Conservation (phyloP, 2,797 vertebrate genomes). For the Malurus leucopterus region DNA sequence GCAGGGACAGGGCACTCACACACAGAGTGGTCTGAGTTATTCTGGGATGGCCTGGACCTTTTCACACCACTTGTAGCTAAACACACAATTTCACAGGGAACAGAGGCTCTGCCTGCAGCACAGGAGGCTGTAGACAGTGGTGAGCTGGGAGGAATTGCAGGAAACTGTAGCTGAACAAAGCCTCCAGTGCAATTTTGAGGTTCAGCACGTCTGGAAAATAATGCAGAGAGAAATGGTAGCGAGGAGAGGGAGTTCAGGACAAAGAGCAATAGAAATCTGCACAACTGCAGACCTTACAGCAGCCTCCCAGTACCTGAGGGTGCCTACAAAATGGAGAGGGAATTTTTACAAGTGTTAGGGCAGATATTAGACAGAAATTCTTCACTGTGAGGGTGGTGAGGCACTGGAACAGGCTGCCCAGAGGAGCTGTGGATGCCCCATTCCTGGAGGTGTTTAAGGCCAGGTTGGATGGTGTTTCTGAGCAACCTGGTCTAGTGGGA, state of each 20-base stretch:
- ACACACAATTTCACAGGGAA: background rate
- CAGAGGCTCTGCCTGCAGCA: background rate
- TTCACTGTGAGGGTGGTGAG: background rate
- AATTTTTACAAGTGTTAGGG: background rate
- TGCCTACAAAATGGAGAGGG: background rate
- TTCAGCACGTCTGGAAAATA: background rate
- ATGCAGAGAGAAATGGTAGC: background rate
- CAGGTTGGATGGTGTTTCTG: background rate
- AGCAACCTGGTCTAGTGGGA: background rate
- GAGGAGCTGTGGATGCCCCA: background rate
- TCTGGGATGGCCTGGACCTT: background rate
- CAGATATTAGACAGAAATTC: background rate
- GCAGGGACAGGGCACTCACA: background rate
- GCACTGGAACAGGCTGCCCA: background rate
- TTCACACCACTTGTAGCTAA: background rate
- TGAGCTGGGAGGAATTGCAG: background rate
- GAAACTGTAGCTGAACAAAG: background rate
- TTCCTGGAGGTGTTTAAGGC: background rate
- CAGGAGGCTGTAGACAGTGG: background rate
- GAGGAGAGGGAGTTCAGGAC: background rate
- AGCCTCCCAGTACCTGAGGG: background rate
- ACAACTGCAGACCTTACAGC: background rate
- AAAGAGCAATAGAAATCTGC: background rate
- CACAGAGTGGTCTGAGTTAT: rapidly evolving
- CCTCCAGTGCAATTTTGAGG: background rate